Evolutionary conservation across 2,113 vertebrate species (phyloP), one percentile per base, ranked within the genome.

Genomic region (Xiphias gladius): DNA sequence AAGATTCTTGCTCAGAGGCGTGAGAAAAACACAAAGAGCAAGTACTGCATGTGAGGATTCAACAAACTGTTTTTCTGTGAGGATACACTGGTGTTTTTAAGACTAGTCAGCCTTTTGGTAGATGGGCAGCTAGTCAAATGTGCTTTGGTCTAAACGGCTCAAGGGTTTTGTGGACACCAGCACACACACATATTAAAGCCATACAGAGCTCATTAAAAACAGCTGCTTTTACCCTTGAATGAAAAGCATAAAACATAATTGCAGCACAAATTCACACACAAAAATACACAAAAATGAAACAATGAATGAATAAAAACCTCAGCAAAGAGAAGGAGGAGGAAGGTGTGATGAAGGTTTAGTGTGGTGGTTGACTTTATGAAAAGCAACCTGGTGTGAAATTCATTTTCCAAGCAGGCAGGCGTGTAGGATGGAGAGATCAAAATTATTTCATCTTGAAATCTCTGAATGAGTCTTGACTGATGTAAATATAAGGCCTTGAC

Each of bases 121-220:
- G 78, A 86, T 68, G 75, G 80, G 41, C 17, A 4, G 67, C 83
- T 79, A 48, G 55, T 78, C 69, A 70, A 62, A 79, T 55, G 57
- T 0, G 12, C 59, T 71, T 50, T 12, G 2, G 43, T 76, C 66
- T 35, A 2, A 85, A 41, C 46, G 35, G 57, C 81, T 67, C 12
- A 5, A 20, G 69, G 69, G 70, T 57, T 68, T 86, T 69, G 39
- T 79, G 77, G 58, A 32, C 9, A 39, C 70, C 62, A 20, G 57
- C 68, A 26, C 75, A 43, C 67, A 70, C 43, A 62, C 22, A 57
- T 26, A 65, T 20, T 32, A 73, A 69, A 67, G 68, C 28, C 24
- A 82, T 24, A 65, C 17, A 76, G 70, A 74, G 20, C 62, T 82
- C 43, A 55, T 84, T 86, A 58, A 88, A 76, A 81, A 41, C 73